Conservation (phyloP, 2,888 invertebrate genomes). For the Platycheirus rosarum region DNA sequence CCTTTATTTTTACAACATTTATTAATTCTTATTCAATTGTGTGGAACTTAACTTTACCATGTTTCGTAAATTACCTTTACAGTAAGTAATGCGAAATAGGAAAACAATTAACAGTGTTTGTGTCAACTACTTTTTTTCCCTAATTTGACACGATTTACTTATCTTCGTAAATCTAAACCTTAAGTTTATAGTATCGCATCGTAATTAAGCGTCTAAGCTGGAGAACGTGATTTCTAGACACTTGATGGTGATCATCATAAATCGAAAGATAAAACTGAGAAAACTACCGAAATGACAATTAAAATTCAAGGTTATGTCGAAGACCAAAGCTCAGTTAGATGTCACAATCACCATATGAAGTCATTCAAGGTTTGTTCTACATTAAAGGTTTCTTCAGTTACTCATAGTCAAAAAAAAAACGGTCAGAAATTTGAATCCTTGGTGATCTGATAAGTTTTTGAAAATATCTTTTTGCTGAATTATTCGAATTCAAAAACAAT, state of each 20-base stretch:
- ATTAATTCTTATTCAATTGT: no score
- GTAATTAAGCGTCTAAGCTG: constrained; percentile 46
- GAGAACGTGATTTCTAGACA: constrained; percentile 55
- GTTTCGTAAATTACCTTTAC: no score
- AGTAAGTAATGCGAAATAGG: neutral
- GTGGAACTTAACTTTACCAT: no score
- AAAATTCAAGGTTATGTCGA: constrained; percentile 38
- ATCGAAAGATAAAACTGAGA: constrained; percentile 47
- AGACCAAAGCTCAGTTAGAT: constrained; percentile 23
- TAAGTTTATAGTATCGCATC: constrained; percentile 32
- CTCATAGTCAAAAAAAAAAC: no score
- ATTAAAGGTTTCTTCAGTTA: no score
- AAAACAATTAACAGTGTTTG: neutral
- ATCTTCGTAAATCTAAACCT: constrained; percentile 32
- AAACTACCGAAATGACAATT: constrained; percentile 38
- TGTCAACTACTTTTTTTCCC: neutral
- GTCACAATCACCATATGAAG: constrained; percentile 1
- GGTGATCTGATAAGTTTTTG: no score
- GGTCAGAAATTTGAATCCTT: no score
- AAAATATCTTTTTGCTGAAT: no score
- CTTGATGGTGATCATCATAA: constrained; percentile 42
- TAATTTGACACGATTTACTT: constrained; percentile 18
- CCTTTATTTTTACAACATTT: no score
- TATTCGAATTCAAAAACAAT: constrained; percentile 8
- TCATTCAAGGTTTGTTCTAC: neutral